Conservation (phyloP, 2,888 invertebrate species). For the Malthinus seriepunctatus region DNA sequence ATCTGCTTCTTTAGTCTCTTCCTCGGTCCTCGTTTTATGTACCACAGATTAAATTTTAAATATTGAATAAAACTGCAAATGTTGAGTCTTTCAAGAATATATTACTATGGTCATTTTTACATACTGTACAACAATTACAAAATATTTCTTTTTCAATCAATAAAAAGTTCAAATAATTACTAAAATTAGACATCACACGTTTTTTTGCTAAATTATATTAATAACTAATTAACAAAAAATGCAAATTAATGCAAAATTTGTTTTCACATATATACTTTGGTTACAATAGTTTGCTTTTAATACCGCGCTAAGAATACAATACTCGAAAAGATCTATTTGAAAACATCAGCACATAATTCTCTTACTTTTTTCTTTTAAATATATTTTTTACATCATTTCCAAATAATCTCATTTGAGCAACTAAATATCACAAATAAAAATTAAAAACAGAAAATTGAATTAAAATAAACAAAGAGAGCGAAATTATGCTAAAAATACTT, state of each 20-base stretch:
- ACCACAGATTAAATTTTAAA: no score
- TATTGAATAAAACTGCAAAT: neutral
- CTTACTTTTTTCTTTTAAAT: no score
- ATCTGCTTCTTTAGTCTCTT: no score
- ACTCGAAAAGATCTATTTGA: constrained; percentile 23
- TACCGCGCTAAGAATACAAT: constrained; percentile 38
- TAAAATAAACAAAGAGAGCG: constrained; percentile 29
- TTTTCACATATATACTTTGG: constrained; percentile 40
- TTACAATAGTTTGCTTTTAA: constrained; percentile 37
- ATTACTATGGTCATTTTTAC: constrained; percentile 37
- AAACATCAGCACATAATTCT: constrained; percentile 1
- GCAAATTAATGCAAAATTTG: constrained; percentile 26
- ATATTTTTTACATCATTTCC: constrained; percentile 10
- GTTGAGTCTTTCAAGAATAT: constrained; percentile 32
- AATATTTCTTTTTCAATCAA: constrained; percentile 37
- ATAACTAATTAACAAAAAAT: constrained; percentile 18
- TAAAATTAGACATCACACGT: constrained; percentile 33
- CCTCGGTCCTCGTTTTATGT: no score
- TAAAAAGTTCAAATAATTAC: constrained; percentile 36
- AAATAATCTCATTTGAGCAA: constrained; percentile 26
- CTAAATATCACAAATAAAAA: constrained; percentile 37
- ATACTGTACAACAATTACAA: constrained; percentile 42
- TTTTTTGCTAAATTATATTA: constrained; percentile 25
- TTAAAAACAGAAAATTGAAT: constrained; percentile 11
- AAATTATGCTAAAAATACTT: constrained; percentile 23